A percentile compares a stretch with the other conserved stretches of the same genome.
Evolutionary conservation across 2,888 invertebrate genomes (phyloP).

Genomic region (Linyphia triangularis): DNA sequence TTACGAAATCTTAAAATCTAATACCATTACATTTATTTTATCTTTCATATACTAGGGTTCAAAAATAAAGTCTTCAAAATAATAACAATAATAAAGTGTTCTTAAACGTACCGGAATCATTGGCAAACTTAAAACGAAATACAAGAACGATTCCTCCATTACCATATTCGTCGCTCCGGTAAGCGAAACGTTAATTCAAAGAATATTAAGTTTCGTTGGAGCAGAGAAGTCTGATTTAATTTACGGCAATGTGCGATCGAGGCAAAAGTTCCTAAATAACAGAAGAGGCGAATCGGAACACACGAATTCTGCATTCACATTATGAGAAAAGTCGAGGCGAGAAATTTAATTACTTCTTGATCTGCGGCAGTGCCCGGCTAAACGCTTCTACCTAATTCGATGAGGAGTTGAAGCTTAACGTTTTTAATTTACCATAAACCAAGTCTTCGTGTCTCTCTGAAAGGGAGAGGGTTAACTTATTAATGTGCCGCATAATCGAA

Average conservation of each 20-base stretch:
- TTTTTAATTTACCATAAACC: slow-evolving; percentile 64
- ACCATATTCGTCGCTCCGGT: background rate
- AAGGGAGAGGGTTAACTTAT: slow-evolving; percentile 28
- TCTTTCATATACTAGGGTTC: too few relatives aligned
- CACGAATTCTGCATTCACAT: slow-evolving; percentile 29
- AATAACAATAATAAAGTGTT: background rate
- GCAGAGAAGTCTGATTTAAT: slow-evolving; percentile 43
- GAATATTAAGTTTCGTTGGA: slow-evolving; percentile 57
- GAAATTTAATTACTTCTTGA: slow-evolving; percentile 69
- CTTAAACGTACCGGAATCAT: background rate
- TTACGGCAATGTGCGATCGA: slow-evolving; percentile 41
- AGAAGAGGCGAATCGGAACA: slow-evolving; percentile 46
- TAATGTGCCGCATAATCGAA: slow-evolving; percentile 35
- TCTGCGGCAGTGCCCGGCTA: slow-evolving; percentile 3
- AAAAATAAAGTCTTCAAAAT: background rate
- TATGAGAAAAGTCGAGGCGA: slow-evolving; percentile 45
- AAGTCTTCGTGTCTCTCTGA: slow-evolving; percentile 31
- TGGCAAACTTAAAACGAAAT: background rate
- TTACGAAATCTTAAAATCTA: too few relatives aligned
- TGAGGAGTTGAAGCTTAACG: slow-evolving; percentile 30
- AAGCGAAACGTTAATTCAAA: slow-evolving; percentile 52
- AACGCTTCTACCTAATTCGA: slow-evolving; percentile 32
- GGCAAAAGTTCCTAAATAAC: slow-evolving; percentile 60
- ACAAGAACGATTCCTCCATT: slow-evolving; percentile 11
- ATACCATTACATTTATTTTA: too few relatives aligned